Evolutionary conservation across 2,113 vertebrate genomes (phyloP), one percentile per base, ranked within the genome.

Genomic region (Columbina picui): DNA sequence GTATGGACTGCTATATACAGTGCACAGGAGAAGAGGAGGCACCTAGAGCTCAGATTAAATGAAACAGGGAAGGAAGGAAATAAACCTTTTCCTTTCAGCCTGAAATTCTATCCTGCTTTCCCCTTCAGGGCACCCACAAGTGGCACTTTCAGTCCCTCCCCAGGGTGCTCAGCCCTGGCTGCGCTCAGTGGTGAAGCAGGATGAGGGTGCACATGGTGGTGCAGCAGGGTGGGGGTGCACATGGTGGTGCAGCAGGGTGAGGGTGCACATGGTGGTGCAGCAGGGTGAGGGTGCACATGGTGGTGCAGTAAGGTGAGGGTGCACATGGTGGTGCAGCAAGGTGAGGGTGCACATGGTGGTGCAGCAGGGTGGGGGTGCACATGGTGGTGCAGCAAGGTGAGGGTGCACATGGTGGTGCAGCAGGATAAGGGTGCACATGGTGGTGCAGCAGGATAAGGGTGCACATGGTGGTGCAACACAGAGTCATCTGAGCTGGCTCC

Each of bases 181-280:
- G 0, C 0, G 1, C 29, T 71, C 69, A 38, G 60, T 2, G 2
- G 18, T 45, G 43, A 17, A 45, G 45, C 67, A 65, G 56, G 38
- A 16, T 32, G 34, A 36, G 4, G 43, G 41, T 7, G 15, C 41
- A 41, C 41, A 14, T 14, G 14, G 41, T 43, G 41, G 41, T 43
- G 41, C 41, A 43, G 45, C 67, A 65, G 56, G 38, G 12, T 32
- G 34, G n/a, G 4, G 11, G 25, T 9, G 34, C 65, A 8, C 15
- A 6, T 0, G 2, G n/a, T 16, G 38, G 38, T 39, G 30, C n/a
- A 29, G 47, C 17, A 27, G n/a, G n/a, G n/a, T n/a, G n/a, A n/a
- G n/a, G n/a, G n/a, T n/a, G n/a, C n/a, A n/a, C n/a, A n/a, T n/a
- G n/a, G n/a, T n/a, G n/a, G n/a, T n/a, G n/a, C n/a, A n/a, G n/a